These are phyloP conservation scores for Channa argus DNA, from an alignment of 2,113 vertebrate species.

Conservation along the genomic window DNA sequence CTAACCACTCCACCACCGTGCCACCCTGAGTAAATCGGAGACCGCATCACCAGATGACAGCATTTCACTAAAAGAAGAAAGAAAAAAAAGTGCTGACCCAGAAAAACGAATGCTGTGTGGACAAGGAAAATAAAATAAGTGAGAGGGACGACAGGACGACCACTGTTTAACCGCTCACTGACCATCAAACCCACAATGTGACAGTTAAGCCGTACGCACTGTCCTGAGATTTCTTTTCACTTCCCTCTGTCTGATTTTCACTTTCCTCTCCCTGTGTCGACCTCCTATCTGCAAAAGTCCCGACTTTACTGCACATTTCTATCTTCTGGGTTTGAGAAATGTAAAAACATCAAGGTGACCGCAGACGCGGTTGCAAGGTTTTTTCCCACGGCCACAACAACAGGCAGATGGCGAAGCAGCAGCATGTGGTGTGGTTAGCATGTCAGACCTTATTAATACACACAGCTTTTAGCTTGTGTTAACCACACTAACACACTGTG, in stretches of 20 bases:
- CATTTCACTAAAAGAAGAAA: too few species aligned
- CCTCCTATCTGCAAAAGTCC: too few species aligned
- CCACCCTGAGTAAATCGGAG: too few species aligned
- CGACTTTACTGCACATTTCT: too few species aligned
- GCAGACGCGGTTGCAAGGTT: not conserved
- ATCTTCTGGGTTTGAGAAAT: too few species aligned
- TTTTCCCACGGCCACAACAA: not conserved
- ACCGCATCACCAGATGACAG: too few species aligned
- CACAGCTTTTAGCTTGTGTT: constrained; percentile 12
- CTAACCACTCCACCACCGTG: too few species aligned
- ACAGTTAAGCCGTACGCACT: not conserved
- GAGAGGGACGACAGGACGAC: too few species aligned
- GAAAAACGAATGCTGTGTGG: too few species aligned
- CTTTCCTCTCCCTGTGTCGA: not conserved
- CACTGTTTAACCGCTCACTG: not conserved
- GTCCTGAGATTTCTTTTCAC: not conserved
- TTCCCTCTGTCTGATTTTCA: not conserved
- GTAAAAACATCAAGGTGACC: not conserved
- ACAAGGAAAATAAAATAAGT: too few species aligned
- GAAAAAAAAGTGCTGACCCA: too few species aligned
- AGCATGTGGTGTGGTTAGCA: constrained; percentile 22
- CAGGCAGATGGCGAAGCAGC: constrained; percentile 7
- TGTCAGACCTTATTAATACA: constrained; percentile 30
- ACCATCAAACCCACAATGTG: not conserved
- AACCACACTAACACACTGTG: constrained; percentile 22